Evolutionary conservation across 2,888 invertebrate genomes (phyloP), one percentile per base, ranked within the genome.

Genomic region (Therioaphis trifolii): DNA sequence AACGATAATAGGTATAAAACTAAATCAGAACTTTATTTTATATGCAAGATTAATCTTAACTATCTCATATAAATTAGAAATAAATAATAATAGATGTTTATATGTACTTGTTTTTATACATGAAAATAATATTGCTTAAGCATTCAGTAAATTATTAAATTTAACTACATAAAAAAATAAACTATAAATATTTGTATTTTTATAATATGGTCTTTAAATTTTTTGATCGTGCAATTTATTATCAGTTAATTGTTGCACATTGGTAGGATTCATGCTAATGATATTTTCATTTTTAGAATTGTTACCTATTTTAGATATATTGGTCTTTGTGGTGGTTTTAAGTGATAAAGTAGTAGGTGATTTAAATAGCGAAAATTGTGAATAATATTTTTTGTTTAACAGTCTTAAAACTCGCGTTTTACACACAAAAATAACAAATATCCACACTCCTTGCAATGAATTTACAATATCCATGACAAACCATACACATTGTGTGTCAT

Each of bases 341-440:
- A 58, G 71, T 12, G 80, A 82, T 49, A 18, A 49, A 49, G 0
- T 71, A 58, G 35, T 71, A 46, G 49, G 46, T 24, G 72, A 27
- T 24, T 72, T 61, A 24, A 72, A 63, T 11, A 58, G 27, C 21
- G 43, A 12, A 27, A 4, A 63, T 18, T 24, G 43, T 4, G 85
- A 84, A 75, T 80, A 86, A 21, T 85, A 49, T 52, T 85, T 85
- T 72, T 82, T 58, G 15, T 84, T 84, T 63, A 94, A 89, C 69
- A 92, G 88, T 18, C 89, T 90, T 88, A 92, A 91, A 84, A 92
- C 92, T 87, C 93, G 93, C 86, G 90, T 90, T 87, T 94, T 94
- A 90, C 92, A 93, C 4, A 94, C 93, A 88, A 94, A 94, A 86
- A 94, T 92, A 86, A 93, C 89, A 89, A 94, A 94, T 72, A 94